A percentile compares a stretch with the other conserved stretches of the same genome.
Conservation (phyloP, 1,140 invertebrate genomes). For the Lordiphosa clarofinis region DNA sequence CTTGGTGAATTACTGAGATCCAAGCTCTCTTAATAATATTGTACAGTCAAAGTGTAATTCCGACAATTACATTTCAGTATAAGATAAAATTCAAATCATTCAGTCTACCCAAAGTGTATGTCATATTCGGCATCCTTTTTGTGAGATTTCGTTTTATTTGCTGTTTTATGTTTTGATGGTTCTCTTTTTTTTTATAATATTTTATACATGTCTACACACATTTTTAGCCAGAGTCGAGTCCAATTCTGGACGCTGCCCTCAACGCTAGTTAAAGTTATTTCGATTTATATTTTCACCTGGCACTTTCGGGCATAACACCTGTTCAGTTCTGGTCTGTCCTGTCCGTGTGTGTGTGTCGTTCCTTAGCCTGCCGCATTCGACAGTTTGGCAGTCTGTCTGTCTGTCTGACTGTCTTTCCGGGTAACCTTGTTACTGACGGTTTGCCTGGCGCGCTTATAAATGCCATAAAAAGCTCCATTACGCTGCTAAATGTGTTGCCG, state of each 20-base stretch:
- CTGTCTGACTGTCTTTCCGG: conserved; percentile 15
- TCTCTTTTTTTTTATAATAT: conserved; percentile 23
- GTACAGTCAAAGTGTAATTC: too few species aligned
- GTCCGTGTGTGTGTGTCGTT: too few species aligned
- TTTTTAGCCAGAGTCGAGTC: neutral
- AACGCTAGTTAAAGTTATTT: conserved; percentile 44
- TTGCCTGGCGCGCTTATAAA: conserved; percentile 37
- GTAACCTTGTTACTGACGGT: conserved; percentile 11
- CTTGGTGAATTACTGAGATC: too few species aligned
- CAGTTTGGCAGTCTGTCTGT: neutral
- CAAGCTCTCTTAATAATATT: too few species aligned
- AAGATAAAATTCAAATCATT: too few species aligned
- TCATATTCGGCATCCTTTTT: too few species aligned
- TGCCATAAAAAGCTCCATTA: conserved; percentile 52
- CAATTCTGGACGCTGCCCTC: conserved; percentile 2
- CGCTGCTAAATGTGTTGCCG: conserved; percentile 35
- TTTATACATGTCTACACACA: conserved; percentile 16
- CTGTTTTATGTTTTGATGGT: too few species aligned
- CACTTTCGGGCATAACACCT: conserved; percentile 2
- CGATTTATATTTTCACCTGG: conserved; percentile 18
- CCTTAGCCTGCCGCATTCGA: conserved; percentile 2
- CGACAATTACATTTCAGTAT: too few species aligned
- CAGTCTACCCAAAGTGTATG: too few species aligned
- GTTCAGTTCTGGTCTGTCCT: neutral
- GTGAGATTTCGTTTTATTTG: too few species aligned